Conservation (phyloP, 2,113 vertebrate genomes). For the Pholis gunnellus region DNA sequence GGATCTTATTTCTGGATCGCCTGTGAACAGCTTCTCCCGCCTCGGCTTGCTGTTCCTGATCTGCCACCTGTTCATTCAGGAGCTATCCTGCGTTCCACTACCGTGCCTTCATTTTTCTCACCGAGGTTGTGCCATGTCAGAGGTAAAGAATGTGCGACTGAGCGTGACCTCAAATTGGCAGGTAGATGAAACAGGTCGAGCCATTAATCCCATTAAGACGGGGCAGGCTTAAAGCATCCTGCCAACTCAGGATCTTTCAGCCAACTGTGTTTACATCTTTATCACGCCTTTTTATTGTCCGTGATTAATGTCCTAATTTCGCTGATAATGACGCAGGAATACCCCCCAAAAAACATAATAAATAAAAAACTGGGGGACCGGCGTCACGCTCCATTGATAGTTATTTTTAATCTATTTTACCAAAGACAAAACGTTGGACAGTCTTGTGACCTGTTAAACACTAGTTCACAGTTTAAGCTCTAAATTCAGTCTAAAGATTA, state of each 20-base stretch:
- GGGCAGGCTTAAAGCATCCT: not conserved
- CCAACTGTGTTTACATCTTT: not conserved
- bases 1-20: not conserved
- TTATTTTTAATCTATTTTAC: not conserved
- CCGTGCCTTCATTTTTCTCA: not conserved
- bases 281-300: not conserved
- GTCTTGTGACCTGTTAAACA: not conserved
- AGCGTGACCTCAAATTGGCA: constrained; percentile 16
- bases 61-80: not conserved
- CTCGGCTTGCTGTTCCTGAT: not conserved
- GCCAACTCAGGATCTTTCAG: not conserved
- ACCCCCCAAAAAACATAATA: not conserved
- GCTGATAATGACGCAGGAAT: not conserved
- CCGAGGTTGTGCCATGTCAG: not conserved
- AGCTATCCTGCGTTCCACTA: not conserved
- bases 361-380: not conserved
- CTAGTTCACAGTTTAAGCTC: not conserved
- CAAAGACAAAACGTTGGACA: not conserved
- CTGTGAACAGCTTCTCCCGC: not conserved
- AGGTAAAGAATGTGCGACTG: not conserved
- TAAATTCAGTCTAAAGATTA: not conserved
- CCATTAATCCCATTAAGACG: constrained; percentile 17
- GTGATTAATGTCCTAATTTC: not conserved
- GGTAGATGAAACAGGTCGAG: not conserved
- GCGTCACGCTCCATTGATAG: not conserved